Evolutionary conservation across 2,113 vertebrate genomes (phyloP).

Genomic region (Gnathonemus echidnorhynchus): DNA sequence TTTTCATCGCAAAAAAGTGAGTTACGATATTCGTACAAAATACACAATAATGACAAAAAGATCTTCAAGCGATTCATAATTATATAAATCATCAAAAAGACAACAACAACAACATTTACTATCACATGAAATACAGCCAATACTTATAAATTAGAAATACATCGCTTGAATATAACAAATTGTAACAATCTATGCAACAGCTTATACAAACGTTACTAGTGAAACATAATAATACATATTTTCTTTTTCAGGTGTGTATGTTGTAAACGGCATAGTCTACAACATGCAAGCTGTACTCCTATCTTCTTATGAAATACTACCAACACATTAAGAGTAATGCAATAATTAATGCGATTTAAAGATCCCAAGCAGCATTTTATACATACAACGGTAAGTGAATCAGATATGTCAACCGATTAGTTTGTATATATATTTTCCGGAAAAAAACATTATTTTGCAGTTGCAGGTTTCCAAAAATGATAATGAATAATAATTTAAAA

Average conservation of each 20-base stretch:
- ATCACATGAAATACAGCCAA: background rate
- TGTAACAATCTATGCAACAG: background rate
- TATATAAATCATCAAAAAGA: background rate
- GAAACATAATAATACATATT: background rate
- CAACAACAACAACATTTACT: background rate
- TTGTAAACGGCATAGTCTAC: background rate
- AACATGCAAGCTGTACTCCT: background rate
- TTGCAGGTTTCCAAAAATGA: background rate
- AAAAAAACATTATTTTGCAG: background rate
- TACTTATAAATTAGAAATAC: background rate
- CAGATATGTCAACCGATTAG: background rate
- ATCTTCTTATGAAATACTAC: background rate
- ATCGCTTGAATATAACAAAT: background rate
- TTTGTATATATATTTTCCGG: background rate
- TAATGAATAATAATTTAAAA: background rate
- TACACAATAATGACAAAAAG: background rate
- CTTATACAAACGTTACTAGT: background rate
- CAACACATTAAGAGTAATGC: background rate
- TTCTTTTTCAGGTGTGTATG: background rate
- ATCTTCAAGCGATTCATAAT: background rate
- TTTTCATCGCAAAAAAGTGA: background rate
- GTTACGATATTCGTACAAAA: background rate
- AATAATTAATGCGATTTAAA: background rate
- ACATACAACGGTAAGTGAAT: background rate
- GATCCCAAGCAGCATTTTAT: background rate